A percentile compares a stretch with the other conserved stretches of the same genome.
phyloP scores from a whole-genome alignment of 2,797 vertebrate genomes.

The Paedocypris micromegethes region DNA sequence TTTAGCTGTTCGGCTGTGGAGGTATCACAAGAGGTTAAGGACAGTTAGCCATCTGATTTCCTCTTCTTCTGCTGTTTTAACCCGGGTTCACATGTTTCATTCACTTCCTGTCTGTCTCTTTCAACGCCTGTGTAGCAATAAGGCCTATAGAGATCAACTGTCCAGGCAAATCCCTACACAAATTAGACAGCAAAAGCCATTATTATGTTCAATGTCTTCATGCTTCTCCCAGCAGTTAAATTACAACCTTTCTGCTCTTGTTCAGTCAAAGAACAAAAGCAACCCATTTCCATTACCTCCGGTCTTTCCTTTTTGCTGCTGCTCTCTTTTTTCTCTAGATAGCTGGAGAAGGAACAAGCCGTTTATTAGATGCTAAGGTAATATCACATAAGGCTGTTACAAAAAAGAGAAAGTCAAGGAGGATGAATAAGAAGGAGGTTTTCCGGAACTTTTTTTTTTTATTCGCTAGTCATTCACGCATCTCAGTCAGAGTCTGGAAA shows the following conservation, averaged over 20 bases:
- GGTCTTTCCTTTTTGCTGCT: constrained; percentile 18
- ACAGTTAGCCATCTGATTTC: constrained; percentile 6
- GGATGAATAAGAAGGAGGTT: constrained; percentile 15
- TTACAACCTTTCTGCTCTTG: constrained; percentile 52
- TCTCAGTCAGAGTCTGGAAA: constrained; percentile 37
- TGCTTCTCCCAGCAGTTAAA: constrained; percentile 57
- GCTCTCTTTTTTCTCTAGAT: constrained; percentile 12
- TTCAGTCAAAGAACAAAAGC: constrained; percentile 54
- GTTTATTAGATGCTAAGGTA: constrained; percentile 46
- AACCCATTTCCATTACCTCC: constrained; percentile 46
- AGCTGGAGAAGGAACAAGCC: constrained; percentile 35
- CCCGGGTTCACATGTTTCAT: constrained; percentile 7
- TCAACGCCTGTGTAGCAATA: constrained; percentile 51
- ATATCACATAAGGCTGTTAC: constrained; percentile 46
- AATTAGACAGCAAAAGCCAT: constrained; percentile 61
- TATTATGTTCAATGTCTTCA: constrained; percentile 57
- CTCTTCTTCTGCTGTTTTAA: constrained; percentile 17
- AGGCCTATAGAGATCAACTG: constrained; percentile 49
- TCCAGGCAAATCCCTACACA: constrained; percentile 57
- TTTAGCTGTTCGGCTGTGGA: neutral
- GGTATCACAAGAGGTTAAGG: constrained; percentile 1
- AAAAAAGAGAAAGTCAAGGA: constrained; percentile 34
- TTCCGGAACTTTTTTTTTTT: constrained; percentile 31
- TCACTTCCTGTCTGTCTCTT: constrained; percentile 18
- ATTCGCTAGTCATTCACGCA: constrained; percentile 48